These are phyloP conservation scores for Orthonyx spaldingii DNA, from an alignment of 2,113 vertebrate species.

Conservation along the genomic window DNA sequence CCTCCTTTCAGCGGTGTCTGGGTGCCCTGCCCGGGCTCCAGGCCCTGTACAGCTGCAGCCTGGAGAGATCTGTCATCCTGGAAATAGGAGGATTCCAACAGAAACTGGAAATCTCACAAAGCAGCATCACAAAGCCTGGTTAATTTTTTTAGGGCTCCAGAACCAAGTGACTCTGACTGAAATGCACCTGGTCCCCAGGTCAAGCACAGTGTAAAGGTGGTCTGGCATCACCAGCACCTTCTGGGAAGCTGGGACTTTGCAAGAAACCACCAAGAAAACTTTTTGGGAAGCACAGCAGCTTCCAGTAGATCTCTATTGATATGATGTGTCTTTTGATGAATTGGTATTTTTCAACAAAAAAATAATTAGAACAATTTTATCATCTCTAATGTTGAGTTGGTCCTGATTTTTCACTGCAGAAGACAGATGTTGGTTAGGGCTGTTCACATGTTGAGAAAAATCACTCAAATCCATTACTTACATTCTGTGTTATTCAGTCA, in stretches of 20 bases:
- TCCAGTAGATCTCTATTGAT: neutral
- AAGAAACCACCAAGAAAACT: neutral
- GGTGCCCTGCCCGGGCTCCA: neutral
- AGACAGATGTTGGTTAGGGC: neutral
- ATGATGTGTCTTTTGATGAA: neutral
- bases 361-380: neutral
- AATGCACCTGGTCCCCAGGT: no score
- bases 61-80: neutral
- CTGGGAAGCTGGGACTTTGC: neutral
- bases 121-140: neutral
- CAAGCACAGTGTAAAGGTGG: neutral
- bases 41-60: neutral
- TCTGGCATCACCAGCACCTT: neutral
- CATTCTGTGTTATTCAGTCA: neutral
- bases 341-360: neutral
- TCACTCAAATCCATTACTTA: neutral
- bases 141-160: neutral
- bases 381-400: neutral
- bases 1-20: neutral
- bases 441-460: neutral
- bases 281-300: neutral
- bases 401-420: neutral
- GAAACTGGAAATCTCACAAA: neutral
- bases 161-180: neutral
- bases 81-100: neutral